phyloP scores from a whole-genome alignment of 1,140 invertebrate species.

The Zaprionus inermis region DNA sequence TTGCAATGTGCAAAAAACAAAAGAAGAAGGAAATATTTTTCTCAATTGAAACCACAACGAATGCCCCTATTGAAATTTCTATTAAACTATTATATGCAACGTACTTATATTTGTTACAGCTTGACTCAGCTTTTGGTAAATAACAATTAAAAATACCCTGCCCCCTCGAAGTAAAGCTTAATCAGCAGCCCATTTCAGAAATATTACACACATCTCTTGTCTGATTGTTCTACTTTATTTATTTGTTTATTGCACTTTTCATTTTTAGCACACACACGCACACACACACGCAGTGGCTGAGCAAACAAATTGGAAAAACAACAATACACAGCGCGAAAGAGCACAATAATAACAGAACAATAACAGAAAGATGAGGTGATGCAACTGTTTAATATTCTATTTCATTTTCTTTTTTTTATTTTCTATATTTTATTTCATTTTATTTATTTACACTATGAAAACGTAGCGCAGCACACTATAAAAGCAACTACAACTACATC shows the following conservation, averaged over 20 bases:
- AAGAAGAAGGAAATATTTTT: too few species aligned
- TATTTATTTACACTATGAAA: slow-evolving; percentile 18
- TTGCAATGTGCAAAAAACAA: slow-evolving; percentile 26
- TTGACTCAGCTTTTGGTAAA: slow-evolving; percentile 1
- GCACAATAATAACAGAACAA: slow-evolving; percentile 26
- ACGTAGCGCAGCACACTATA: slow-evolving; percentile 4
- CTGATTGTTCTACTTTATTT: slow-evolving; percentile 1
- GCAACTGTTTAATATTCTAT: slow-evolving; percentile 30
- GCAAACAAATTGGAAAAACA: slow-evolving; percentile 19
- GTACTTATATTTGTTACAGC: not conserved
- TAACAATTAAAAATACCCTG: not conserved
- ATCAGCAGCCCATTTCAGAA: not conserved
- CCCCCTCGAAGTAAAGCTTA: not conserved
- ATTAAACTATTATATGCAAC: not conserved
- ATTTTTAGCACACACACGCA: slow-evolving; percentile 26
- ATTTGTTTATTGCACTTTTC: slow-evolving; percentile 21
- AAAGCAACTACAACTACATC: slow-evolving; percentile 28
- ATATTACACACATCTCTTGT: not conserved
- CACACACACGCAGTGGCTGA: slow-evolving; percentile 5
- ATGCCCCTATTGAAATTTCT: not conserved
- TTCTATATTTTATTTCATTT: not conserved
- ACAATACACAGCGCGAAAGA: slow-evolving; percentile 3
- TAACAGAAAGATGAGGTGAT: slow-evolving; percentile 42
- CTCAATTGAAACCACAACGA: not conserved
- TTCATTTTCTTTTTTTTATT: slow-evolving; percentile 16